Evolutionary conservation across 2,113 vertebrate genomes (phyloP).

Genomic region (Psammodynastes pulverulentus): DNA sequence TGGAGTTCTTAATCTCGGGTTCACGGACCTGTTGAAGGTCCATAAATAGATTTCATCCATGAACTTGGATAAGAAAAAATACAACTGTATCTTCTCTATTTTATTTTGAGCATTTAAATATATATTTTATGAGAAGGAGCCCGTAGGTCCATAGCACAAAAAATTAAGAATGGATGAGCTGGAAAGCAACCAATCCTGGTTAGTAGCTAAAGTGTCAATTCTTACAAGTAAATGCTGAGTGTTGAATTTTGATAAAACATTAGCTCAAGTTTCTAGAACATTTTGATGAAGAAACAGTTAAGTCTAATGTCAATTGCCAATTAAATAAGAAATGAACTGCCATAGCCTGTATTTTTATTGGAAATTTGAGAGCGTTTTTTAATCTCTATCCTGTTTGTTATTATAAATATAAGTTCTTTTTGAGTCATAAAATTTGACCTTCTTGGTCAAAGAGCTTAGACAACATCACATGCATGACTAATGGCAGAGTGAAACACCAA

Average conservation of each 20-base stretch:
- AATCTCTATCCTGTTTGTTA: background rate
- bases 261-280: background rate
- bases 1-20: background rate
- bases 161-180: background rate
- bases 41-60: background rate
- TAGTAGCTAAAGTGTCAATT: background rate
- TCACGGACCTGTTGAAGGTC: background rate
- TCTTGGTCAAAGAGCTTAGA: background rate
- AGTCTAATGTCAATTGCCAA: background rate
- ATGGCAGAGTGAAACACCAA: background rate
- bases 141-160: background rate
- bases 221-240: background rate
- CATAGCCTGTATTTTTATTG: background rate
- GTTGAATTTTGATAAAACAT: background rate
- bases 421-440: background rate
- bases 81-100: background rate
- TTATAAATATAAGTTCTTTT: background rate
- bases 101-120: background rate
- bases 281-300: background rate
- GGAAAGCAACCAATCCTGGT: background rate
- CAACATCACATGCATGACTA: background rate
- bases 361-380: background rate
- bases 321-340: background rate
- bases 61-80: background rate
- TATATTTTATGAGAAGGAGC: background rate